These are phyloP conservation scores for Octomys mimax DNA, from an alignment of 2,797 vertebrate species.

Conservation along the genomic window DNA sequence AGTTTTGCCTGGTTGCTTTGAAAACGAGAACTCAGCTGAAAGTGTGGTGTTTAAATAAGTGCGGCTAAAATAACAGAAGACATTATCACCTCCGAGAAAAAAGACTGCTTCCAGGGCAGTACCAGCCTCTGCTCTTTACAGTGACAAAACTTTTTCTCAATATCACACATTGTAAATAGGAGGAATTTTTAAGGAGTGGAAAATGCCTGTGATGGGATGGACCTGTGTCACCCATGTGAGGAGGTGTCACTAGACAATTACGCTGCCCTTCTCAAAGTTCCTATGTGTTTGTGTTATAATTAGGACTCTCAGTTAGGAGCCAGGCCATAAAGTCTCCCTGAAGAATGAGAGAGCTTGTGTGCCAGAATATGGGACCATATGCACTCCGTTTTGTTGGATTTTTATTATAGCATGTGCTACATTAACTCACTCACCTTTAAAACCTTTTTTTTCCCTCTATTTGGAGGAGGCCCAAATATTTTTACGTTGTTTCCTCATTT, in stretches of 20 bases:
- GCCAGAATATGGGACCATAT: slow-evolving; percentile 75
- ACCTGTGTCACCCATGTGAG: slow-evolving; percentile 9
- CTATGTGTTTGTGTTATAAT: slow-evolving; percentile 56
- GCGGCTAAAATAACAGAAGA: neutral
- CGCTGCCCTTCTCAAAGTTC: slow-evolving; percentile 58
- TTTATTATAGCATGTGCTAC: slow-evolving; percentile 83
- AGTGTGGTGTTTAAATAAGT: neutral
- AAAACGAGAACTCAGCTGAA: neutral
- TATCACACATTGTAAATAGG: slow-evolving; percentile 74
- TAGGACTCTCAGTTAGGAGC: slow-evolving; percentile 72
- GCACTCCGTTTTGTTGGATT: slow-evolving; percentile 83
- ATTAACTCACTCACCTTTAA: slow-evolving; percentile 86
- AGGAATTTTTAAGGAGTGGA: slow-evolving; percentile 79
- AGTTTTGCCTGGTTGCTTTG: neutral
- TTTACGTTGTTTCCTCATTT: slow-evolving; percentile 87
- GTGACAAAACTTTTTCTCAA: slow-evolving; percentile 59
- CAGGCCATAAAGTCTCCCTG: slow-evolving; percentile 77
- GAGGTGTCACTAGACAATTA: slow-evolving; percentile 73
- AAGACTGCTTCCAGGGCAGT: neutral
- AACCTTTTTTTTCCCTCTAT: slow-evolving; percentile 75
- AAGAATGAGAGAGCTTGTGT: slow-evolving; percentile 70
- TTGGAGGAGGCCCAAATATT: slow-evolving; percentile 87
- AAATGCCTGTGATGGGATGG: slow-evolving; percentile 1
- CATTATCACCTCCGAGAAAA: neutral
- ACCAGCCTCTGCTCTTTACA: neutral